Evolutionary conservation across 2,113 vertebrate species (phyloP).

Genomic region (Macheiramphus alcinus): DNA sequence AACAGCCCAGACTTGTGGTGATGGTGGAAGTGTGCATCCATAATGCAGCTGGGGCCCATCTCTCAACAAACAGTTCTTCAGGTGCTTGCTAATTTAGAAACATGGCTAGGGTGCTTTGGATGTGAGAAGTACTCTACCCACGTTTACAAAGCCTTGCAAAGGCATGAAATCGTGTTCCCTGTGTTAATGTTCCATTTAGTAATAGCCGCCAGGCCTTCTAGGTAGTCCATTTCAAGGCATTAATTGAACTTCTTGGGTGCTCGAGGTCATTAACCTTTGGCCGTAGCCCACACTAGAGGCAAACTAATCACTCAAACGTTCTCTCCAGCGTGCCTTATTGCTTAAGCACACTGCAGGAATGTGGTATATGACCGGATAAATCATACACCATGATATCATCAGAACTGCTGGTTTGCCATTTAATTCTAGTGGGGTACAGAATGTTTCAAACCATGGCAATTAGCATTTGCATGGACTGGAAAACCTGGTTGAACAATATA

Average conservation of each 20-base stretch:
- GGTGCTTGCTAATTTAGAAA: not conserved
- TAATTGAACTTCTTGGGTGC: constrained; percentile 52
- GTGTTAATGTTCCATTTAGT: constrained; percentile 41
- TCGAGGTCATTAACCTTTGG: constrained; percentile 31
- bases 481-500: not conserved
- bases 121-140: not conserved
- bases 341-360: constrained; percentile 9
- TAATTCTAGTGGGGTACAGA: constrained; percentile 11
- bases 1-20: not conserved
- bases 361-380: constrained; percentile 15
- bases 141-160: not conserved
- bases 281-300: not conserved
- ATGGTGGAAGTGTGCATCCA: not conserved
- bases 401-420: constrained; percentile 23
- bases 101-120: not conserved
- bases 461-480: constrained; percentile 7
- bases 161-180: constrained; percentile 20
- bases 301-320: not conserved
- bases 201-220: not conserved
- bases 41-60: not conserved
- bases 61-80: not conserved
- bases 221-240: constrained; percentile 44
- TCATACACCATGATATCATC: constrained; percentile 35
- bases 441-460: constrained; percentile 38
- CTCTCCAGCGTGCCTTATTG: not conserved